Conservation (phyloP, 2,797 vertebrate genomes). For the Halcyon chelicuti region DNA sequence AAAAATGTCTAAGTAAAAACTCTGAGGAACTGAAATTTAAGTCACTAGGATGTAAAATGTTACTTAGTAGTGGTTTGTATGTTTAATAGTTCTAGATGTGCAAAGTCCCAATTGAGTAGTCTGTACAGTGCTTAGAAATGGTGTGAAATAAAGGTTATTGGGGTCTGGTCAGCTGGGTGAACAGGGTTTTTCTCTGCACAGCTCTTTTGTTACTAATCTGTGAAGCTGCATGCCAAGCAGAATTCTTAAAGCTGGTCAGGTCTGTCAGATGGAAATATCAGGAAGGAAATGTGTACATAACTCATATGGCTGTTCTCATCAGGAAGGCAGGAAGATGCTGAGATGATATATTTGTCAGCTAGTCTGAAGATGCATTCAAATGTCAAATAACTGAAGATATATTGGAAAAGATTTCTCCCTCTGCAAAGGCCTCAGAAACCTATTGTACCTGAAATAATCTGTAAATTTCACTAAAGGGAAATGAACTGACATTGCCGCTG, state of each 20-base stretch:
- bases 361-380: not conserved
- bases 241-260: not conserved
- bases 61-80: not conserved
- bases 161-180: not conserved
- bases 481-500: not conserved
- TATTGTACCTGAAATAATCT: not conserved
- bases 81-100: not conserved
- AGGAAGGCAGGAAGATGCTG: not conserved
- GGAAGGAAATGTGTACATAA: not conserved
- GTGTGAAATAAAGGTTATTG: not conserved
- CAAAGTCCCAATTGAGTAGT: not conserved
- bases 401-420: not conserved
- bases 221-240: not conserved
- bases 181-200: not conserved
- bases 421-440: not conserved
- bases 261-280: not conserved
- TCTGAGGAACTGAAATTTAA: not conserved
- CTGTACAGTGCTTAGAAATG: not conserved
- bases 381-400: not conserved
- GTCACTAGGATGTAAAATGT: not conserved
- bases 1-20: not conserved
- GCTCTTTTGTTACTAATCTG: not conserved
- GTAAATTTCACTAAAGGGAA: not conserved
- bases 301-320: not conserved
- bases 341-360: not conserved